Base-by-base conservation (phyloP, 1,140 invertebrate genomes). In the Sminthurinus signatus region DNA sequence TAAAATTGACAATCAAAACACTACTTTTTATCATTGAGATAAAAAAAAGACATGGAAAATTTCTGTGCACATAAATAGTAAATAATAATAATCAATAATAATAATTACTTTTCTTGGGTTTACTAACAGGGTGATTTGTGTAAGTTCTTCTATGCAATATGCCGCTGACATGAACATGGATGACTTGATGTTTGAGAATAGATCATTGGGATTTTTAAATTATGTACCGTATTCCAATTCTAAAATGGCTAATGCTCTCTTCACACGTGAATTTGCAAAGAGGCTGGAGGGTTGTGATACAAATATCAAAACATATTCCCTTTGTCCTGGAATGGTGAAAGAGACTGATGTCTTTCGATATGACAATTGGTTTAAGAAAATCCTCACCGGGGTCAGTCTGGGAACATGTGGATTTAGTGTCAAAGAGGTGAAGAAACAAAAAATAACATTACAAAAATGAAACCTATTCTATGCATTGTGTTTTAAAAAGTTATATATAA, bases 341-440 rank as follows among this genome's bases (percentile, higher is more conserved):
- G 75, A 75, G 42, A 80, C 80, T 3, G 75, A 78, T 8, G 74
- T 81, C 5, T 75, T 76, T 23, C 73, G 80, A 28, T 69, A 80
- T 67, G 31, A 57, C n/a, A 28, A 54, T 0, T 50, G 50, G 12
- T 64, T 54, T 44, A 52, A 19, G 25, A 64, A 61, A 59, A 31
- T 69, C n/a, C 55, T 57, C 36, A 51, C 58, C 3, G 62, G 25
- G 39, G 31, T 70, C 28, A 60, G 52, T 28, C 21, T 67, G 2
- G 15, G 31, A 3, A n/a, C 67, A 2, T 55, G 59, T 3, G 69
- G 69, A 31, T 54, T 70, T 15, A 48, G 48, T 15, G n/a, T 63
- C 21, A 60, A 71, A 55, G 58, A 65, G 63, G 69, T 67, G 28
- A 36, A 5, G 19, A 21, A 27, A 56, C 2, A 17, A 46, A 5